These are phyloP conservation scores for Sorex araneus DNA, from an alignment of 2,113 vertebrate genomes.

Conservation along the genomic window DNA sequence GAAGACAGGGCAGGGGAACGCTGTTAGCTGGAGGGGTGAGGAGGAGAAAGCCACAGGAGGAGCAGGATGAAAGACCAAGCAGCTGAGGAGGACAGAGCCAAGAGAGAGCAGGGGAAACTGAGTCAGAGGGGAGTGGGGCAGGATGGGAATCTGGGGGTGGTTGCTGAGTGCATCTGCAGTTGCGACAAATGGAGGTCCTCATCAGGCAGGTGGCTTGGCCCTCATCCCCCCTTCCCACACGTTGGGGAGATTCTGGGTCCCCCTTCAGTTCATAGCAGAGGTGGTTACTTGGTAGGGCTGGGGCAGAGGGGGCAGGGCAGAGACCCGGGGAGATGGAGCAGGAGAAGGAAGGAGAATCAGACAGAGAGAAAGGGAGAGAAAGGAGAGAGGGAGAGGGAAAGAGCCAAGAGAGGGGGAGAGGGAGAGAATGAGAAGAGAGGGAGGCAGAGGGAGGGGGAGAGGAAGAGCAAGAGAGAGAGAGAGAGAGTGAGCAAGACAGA, in stretches of 20 bases:
- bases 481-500: not conserved
- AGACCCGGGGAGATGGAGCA: not conserved
- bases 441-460: not conserved
- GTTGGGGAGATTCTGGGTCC: not conserved
- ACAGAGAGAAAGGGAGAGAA: not conserved
- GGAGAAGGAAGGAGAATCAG: not conserved
- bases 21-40: not conserved
- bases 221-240: no score
- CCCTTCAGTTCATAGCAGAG: no score
- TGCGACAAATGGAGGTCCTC: not conserved
- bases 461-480: not conserved
- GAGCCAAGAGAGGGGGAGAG: not conserved
- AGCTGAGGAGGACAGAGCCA: no score
- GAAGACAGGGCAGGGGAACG: not conserved
- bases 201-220: not conserved
- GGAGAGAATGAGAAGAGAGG: not conserved
- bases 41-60: not conserved
- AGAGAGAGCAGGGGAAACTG: not conserved
- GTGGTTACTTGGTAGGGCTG: not conserved
- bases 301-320: not conserved
- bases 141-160: not conserved
- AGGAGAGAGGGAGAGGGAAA: not conserved
- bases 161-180: slow-evolving; percentile 51
- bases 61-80: not conserved
- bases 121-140: not conserved